A percentile compares a stretch with the other conserved stretches of the same genome.
These are phyloP conservation scores for Sciurus vulgaris DNA, from an alignment of 2,797 vertebrate genomes.

Conservation along the genomic window DNA sequence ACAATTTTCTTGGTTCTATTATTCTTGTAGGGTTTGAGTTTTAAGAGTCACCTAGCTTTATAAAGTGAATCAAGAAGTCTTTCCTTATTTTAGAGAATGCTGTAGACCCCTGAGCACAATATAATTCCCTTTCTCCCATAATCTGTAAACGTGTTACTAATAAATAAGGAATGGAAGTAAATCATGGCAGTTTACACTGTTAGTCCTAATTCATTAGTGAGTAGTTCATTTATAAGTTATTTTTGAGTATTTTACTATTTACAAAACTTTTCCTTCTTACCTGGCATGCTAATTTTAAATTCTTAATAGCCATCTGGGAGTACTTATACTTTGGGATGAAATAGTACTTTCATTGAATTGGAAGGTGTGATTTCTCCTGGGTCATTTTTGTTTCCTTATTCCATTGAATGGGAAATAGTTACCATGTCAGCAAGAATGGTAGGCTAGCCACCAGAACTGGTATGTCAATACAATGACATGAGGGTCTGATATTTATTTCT, in stretches of 20 bases:
- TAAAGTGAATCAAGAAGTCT: neutral
- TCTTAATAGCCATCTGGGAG: neutral
- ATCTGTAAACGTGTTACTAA: neutral
- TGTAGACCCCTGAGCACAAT: neutral
- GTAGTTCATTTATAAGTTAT: neutral
- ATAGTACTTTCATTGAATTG: neutral
- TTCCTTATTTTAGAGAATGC: neutral
- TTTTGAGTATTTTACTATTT: neutral
- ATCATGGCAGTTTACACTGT: neutral
- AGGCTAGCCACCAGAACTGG: neutral
- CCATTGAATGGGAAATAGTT: neutral
- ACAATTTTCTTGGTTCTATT: conserved; percentile 21
- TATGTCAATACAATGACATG: neutral
- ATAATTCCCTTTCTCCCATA: neutral
- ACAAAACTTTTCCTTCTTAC: neutral
- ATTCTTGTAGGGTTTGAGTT: neutral
- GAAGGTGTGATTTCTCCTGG: neutral
- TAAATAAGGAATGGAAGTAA: neutral
- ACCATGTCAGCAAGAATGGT: neutral
- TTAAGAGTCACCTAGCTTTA: neutral
- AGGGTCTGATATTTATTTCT: neutral
- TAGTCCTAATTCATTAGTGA: neutral
- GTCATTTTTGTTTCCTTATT: conserved; percentile 12
- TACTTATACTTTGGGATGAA: neutral
- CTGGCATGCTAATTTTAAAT: neutral